Conservation (phyloP, 2,888 invertebrate genomes). For the Microplitis manilae region DNA sequence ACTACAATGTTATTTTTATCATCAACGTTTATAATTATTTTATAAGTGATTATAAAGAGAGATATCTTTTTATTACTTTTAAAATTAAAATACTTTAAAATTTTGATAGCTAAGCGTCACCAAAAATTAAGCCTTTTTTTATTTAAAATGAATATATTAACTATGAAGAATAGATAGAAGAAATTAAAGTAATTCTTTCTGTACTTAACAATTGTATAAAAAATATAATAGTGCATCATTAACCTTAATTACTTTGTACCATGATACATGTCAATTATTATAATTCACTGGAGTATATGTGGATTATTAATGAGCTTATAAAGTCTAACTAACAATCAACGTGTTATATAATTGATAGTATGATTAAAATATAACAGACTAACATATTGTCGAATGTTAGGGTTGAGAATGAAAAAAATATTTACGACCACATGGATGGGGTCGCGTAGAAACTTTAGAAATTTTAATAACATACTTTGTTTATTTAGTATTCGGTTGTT, state of each 20-base stretch:
- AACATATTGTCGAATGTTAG: no score
- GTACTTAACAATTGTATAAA: neutral
- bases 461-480: no score
- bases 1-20: neutral
- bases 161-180: neutral
- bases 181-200: neutral
- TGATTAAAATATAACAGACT: neutral
- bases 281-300: neutral
- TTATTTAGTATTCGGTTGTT: no score
- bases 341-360: constrained; percentile 20
- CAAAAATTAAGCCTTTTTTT: no score
- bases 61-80: neutral
- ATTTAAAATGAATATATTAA: no score
- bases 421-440: neutral
- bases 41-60: neutral
- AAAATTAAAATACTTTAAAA: neutral
- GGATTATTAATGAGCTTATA: constrained; percentile 32
- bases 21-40: neutral
- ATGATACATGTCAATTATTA: constrained; percentile 5
- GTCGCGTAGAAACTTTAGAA: no score
- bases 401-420: neutral
- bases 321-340: constrained; percentile 22
- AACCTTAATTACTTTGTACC: constrained; percentile 26
- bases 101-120: neutral
- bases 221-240: constrained; percentile 21